These are phyloP conservation scores for Lasioglossum zephyrum DNA, from an alignment of 2,888 invertebrate genomes.

Conservation along the genomic window DNA sequence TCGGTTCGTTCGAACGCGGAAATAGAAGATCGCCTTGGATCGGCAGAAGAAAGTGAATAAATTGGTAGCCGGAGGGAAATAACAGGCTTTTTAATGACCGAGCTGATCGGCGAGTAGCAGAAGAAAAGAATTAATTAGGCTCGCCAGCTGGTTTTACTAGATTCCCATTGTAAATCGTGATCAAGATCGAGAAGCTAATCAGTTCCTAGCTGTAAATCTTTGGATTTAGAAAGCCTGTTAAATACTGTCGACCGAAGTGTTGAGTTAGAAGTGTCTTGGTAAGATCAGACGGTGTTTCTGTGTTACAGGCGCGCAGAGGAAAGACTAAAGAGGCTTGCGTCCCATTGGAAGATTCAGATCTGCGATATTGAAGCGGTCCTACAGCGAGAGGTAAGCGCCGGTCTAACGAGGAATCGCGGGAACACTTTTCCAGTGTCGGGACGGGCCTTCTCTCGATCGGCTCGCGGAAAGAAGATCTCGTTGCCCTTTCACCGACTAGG, in stretches of 20 bases:
- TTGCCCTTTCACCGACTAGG: constrained; percentile 29
- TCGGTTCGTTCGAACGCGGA: not conserved
- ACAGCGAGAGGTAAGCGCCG: constrained; percentile 80
- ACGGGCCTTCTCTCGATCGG: constrained; percentile 21
- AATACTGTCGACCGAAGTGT: not conserved
- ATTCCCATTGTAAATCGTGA: not conserved
- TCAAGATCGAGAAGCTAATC: not conserved
- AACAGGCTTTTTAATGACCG: not conserved
- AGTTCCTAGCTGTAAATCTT: not conserved
- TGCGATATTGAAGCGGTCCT: constrained; percentile 82
- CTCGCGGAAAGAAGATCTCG: constrained; percentile 36
- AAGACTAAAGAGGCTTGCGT: constrained; percentile 95
- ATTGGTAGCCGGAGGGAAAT: not conserved
- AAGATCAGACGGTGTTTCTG: not conserved
- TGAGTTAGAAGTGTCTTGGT: not conserved
- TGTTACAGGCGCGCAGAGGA: constrained; percentile 87
- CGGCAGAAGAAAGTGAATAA: not conserved
- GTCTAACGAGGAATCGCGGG: constrained; percentile 24
- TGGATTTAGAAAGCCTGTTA: not conserved
- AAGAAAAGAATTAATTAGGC: constrained; percentile 4
- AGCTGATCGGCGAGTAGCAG: not conserved
- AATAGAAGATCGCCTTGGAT: not conserved
- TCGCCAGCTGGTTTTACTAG: not conserved
- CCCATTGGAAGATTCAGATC: constrained; percentile 96
- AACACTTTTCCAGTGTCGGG: constrained; percentile 28